Evolutionary conservation across 2,797 vertebrate species (phyloP).

Genomic region (Dicrostonyx torquatus): DNA sequence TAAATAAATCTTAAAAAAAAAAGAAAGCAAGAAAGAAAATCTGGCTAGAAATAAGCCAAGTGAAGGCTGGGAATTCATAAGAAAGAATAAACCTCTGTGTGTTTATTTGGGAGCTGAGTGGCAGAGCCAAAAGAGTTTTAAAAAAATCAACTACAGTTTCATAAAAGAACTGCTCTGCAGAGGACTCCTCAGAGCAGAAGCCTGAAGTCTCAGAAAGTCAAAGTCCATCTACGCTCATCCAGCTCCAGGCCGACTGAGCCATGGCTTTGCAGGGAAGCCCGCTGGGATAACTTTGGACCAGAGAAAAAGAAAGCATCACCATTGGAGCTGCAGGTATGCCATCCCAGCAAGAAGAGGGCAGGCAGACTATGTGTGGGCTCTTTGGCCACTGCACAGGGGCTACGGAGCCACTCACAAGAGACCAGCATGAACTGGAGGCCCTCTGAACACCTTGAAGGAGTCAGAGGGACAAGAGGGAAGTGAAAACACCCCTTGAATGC

Average conservation of each 20-base stretch:
- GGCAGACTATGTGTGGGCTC: not conserved
- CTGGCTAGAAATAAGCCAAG: not conserved
- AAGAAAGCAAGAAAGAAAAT: not conserved
- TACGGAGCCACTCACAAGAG: fast-evolving
- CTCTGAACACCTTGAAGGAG: not conserved
- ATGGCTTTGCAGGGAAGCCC: not conserved
- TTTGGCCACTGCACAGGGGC: not conserved
- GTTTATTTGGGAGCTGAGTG: not conserved
- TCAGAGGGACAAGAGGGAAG: not conserved
- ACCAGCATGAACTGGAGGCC: fast-evolving
- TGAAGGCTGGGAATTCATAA: not conserved
- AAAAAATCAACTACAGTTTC: not conserved
- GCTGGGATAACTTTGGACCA: not conserved
- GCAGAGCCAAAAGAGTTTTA: not conserved
- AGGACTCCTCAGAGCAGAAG: fast-evolving
- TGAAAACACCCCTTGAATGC: not conserved
- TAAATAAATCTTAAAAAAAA: too few relatives aligned
- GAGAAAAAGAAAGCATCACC: not conserved
- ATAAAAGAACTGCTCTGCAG: not conserved
- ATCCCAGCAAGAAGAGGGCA: not conserved
- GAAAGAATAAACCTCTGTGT: not conserved
- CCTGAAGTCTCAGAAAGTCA: not conserved
- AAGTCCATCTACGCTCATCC: fast-evolving
- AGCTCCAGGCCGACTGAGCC: fast-evolving
- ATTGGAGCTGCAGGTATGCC: fast-evolving